phyloP scores from a whole-genome alignment of 2,888 invertebrate genomes.

The Seira ritae region DNA sequence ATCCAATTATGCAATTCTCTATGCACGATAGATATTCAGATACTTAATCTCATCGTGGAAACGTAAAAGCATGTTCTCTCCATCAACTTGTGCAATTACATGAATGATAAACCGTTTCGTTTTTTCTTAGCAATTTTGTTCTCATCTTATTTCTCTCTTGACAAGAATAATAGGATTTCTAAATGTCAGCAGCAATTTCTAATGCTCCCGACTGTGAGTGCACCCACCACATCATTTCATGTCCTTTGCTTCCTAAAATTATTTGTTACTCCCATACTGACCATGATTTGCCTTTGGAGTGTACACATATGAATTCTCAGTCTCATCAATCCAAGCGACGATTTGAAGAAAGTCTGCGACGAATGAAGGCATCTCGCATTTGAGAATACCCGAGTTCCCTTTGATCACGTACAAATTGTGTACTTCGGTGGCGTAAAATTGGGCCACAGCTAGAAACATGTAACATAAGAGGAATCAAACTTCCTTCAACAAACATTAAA shows the following conservation, averaged over 20 bases:
- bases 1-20: too few relatives aligned
- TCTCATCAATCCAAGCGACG: constrained; percentile 76
- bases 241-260: constrained; percentile 21
- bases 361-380: constrained; percentile 77
- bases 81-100: too few relatives aligned
- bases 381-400: constrained; percentile 76
- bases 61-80: too few relatives aligned
- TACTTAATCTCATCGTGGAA: too few relatives aligned
- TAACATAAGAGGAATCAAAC: not conserved
- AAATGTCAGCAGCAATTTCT: not conserved
- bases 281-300: constrained; percentile 60
- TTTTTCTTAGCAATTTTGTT: too few relatives aligned
- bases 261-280: constrained; percentile 35
- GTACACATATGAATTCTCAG: constrained; percentile 68
- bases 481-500: constrained; percentile 1
- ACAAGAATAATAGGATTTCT: not conserved
- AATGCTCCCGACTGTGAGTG: not conserved
- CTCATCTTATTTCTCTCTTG: not conserved
- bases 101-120: too few relatives aligned
- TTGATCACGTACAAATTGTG: constrained; percentile 83
- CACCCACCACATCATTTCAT: constrained; percentile 48
- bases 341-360: constrained; percentile 77
- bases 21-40: too few relatives aligned
- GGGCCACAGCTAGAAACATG: constrained; percentile 87
- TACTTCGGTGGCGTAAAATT: constrained; percentile 92